These are phyloP conservation scores for Ceratina australensis DNA, from an alignment of 1,140 invertebrate genomes.

Conservation along the genomic window DNA sequence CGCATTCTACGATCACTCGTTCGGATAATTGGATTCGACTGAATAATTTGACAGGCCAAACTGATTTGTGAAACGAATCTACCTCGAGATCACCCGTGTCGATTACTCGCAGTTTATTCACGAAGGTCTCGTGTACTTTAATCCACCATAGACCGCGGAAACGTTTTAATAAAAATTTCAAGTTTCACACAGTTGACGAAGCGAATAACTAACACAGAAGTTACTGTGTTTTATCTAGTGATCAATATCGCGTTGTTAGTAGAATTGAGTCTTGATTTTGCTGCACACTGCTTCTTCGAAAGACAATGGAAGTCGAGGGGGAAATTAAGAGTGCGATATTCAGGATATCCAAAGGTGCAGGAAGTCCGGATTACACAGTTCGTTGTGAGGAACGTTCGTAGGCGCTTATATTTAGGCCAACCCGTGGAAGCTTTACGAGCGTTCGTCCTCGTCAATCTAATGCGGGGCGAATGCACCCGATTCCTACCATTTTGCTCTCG, in stretches of 20 bases:
- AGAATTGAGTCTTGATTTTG: background rate
- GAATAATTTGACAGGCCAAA: constrained; percentile 15
- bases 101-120: background rate
- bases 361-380: constrained; percentile 63
- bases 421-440: constrained; percentile 71
- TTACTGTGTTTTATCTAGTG: no score
- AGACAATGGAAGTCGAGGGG: constrained; percentile 25
- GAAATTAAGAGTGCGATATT: background rate
- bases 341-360: constrained; percentile 47
- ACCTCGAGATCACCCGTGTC: no score
- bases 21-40: constrained; percentile 1
- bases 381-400: constrained; percentile 53
- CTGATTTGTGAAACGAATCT: constrained; percentile 5
- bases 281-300: constrained; percentile 10
- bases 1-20: background rate
- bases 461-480: constrained; percentile 53
- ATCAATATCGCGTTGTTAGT: no score
- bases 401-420: constrained; percentile 75
- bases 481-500: constrained; percentile 60
- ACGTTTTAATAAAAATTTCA: no score
- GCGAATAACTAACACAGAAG: no score
- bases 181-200: no score
- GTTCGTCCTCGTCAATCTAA: constrained; percentile 71
- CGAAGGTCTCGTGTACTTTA: no score
- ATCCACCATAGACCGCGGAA: background rate